phyloP scores from a whole-genome alignment of 2,888 invertebrate genomes.

The Andrena haemorrhoa region DNA sequence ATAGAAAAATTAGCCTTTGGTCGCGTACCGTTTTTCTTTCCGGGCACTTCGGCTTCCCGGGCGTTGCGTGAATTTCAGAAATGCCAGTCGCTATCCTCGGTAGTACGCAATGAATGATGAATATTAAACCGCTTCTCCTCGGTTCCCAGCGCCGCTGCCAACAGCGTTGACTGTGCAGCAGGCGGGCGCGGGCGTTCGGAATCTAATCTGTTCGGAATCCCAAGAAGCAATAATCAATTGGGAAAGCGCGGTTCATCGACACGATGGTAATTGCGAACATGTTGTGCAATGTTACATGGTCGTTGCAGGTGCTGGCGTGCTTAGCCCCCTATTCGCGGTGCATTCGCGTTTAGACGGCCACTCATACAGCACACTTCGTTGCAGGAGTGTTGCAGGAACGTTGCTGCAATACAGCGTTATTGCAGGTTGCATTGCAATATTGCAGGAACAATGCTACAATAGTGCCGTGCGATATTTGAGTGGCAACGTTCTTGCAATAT shows the following conservation, averaged over 20 bases:
- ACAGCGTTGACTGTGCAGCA: not conserved
- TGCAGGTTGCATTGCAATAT: too few species aligned
- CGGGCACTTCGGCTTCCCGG: not conserved
- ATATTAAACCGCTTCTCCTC: constrained; percentile 6
- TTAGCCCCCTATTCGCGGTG: too few species aligned
- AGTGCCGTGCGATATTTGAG: too few species aligned
- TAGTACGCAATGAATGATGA: not conserved
- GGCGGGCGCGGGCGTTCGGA: not conserved
- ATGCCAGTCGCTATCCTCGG: not conserved
- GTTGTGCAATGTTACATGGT: not conserved
- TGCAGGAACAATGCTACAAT: too few species aligned
- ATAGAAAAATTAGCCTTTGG: constrained; percentile 25
- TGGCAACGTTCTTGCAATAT: too few species aligned
- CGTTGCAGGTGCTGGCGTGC: not conserved
- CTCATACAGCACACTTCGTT: too few species aligned
- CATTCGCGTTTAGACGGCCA: not conserved
- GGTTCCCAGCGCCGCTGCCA: not conserved
- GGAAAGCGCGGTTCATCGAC: constrained; percentile 5
- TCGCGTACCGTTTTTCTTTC: not conserved
- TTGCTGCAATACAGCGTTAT: too few species aligned
- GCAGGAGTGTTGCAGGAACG: too few species aligned
- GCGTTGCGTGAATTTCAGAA: constrained; percentile 10
- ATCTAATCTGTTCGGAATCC: constrained; percentile 9
- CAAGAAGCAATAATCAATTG: constrained; percentile 7
- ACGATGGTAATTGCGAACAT: not conserved